These are phyloP conservation scores for Hyperopisus bebe DNA, from an alignment of 2,113 vertebrate genomes.

Conservation along the genomic window DNA sequence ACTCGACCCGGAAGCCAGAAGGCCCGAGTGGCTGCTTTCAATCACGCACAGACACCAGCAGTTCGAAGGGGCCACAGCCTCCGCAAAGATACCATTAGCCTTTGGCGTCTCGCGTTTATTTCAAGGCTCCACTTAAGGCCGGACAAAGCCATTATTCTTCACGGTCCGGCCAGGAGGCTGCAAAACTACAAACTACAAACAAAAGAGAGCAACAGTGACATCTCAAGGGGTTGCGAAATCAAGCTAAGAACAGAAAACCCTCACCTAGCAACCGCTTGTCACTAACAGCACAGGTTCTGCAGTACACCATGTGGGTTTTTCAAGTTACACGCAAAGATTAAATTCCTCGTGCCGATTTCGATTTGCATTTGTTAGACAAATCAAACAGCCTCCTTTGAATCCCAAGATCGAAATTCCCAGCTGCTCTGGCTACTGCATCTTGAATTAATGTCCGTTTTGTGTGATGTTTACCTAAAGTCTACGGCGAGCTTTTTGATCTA, in stretches of 20 bases:
- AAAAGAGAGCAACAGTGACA: background rate
- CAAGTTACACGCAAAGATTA: background rate
- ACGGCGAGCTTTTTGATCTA: background rate
- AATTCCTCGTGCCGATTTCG: background rate
- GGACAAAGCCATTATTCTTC: background rate
- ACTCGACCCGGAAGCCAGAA: background rate
- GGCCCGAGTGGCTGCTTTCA: background rate
- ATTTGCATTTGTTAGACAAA: background rate
- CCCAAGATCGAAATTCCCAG: background rate
- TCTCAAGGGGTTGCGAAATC: background rate
- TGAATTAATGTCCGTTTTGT: constrained; percentile 4
- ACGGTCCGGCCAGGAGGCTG: background rate
- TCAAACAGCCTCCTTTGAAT: background rate
- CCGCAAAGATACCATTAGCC: background rate
- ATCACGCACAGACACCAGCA: background rate
- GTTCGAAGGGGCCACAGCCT: background rate
- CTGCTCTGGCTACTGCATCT: background rate
- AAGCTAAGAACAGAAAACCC: background rate
- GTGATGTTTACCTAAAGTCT: constrained; percentile 3
- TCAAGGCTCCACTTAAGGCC: background rate
- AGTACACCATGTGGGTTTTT: background rate
- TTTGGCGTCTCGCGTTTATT: background rate
- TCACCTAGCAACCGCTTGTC: background rate
- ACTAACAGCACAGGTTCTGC: background rate
- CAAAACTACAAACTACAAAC: background rate